Evolutionary conservation across 2,888 invertebrate species (phyloP).

Genomic region (Lasioglossum villosulum): DNA sequence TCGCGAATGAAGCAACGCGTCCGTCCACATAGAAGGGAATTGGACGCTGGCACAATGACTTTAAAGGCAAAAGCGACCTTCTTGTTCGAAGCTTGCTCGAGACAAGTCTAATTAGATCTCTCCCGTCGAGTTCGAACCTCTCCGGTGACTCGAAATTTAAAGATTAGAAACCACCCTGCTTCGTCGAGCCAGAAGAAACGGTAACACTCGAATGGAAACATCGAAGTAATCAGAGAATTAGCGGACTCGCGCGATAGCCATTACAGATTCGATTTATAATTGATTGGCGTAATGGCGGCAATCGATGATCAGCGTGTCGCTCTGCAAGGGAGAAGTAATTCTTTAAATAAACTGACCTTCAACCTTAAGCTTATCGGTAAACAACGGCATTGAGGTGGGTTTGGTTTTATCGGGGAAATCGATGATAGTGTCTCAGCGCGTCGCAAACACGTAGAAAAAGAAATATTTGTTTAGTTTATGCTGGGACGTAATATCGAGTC

Average conservation of each 20-base stretch:
- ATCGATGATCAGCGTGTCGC: constrained; percentile 16
- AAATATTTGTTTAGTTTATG: constrained; percentile 20
- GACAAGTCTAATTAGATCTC: background rate
- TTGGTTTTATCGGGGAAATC: constrained; percentile 55
- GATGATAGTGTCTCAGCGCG: constrained; percentile 35
- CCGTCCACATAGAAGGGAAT: constrained; percentile 34
- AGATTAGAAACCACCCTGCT: background rate
- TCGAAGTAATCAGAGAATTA: background rate
- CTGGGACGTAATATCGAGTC: background rate
- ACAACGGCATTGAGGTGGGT: constrained; percentile 51
- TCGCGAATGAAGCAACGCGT: constrained; percentile 53
- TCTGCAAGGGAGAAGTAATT: constrained; percentile 15
- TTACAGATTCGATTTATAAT: constrained; percentile 8
- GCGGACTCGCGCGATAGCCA: background rate
- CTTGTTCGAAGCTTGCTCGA: background rate
- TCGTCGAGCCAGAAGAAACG: background rate
- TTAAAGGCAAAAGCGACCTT: constrained; percentile 36
- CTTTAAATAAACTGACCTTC: constrained; percentile 68
- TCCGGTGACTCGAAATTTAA: background rate
- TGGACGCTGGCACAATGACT: constrained; percentile 11
- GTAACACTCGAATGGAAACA: background rate
- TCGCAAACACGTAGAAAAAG: constrained; percentile 22
- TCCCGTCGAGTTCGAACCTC: too few species aligned
- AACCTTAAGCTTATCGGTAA: constrained; percentile 62
- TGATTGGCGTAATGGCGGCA: background rate